A percentile compares a stretch with the other conserved stretches of the same genome.
Conservation (phyloP, 2,888 invertebrate genomes). For the Cerastoderma edule region DNA sequence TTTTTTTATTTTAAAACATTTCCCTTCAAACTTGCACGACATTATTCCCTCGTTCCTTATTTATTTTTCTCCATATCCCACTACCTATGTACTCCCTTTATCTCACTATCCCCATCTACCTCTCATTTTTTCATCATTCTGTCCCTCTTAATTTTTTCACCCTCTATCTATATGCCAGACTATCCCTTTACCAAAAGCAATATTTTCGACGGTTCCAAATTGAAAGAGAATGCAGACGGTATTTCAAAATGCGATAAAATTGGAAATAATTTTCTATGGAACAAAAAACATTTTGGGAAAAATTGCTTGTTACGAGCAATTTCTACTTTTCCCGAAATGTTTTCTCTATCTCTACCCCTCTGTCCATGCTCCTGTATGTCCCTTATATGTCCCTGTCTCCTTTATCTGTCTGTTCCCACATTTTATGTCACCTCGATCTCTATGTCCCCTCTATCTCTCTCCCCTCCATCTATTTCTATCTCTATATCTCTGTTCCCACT, state of each 20-base stretch:
- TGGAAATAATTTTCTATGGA: not conserved
- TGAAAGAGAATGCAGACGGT: not conserved
- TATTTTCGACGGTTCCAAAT: not conserved
- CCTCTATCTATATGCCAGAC: not conserved
- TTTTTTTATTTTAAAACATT: no score
- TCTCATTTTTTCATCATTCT: not conserved
- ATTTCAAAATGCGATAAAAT: not conserved
- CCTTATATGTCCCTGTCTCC: not conserved
- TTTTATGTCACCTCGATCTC: not conserved
- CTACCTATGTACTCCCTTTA: not conserved
- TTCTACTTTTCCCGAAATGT: slow-evolving; percentile 1
- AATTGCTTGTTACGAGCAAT: slow-evolving; percentile 3
- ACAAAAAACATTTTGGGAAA: not conserved
- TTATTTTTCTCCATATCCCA: no score
- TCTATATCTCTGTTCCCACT: not conserved
- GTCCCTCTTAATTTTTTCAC: not conserved
- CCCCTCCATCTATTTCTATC: not conserved
- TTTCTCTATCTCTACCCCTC: not conserved
- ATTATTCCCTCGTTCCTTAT: no score
- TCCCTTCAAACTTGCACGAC: no score
- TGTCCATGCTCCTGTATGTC: not conserved
- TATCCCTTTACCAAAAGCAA: not conserved
- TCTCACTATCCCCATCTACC: not conserved
- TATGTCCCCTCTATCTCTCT: not conserved
- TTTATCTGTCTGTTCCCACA: not conserved